Evolutionary conservation across 2,888 invertebrate species (phyloP).

Genomic region (Drosophila bunnanda): DNA sequence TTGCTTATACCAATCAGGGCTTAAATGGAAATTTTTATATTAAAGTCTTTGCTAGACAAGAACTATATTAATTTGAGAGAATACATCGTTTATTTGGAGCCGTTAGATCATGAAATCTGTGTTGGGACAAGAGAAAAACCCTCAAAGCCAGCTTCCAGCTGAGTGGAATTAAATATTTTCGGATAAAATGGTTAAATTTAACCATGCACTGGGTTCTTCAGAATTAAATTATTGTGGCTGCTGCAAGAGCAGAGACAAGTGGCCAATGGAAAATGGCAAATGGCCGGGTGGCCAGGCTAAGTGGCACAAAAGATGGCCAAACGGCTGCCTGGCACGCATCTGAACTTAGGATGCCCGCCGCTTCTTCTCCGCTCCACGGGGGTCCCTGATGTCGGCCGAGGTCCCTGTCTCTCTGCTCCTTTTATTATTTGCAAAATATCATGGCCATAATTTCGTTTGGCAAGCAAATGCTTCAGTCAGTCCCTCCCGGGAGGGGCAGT

Average conservation of each 20-base stretch:
- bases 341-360: conserved; percentile 34
- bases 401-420: neutral
- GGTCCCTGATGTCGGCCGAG: conserved; percentile 21
- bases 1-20: neutral
- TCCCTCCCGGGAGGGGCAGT: conserved; percentile 15
- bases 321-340: conserved; percentile 64
- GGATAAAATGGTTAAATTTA: conserved; percentile 20
- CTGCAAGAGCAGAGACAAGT: conserved; percentile 25
- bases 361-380: conserved; percentile 31
- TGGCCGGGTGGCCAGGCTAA: conserved; percentile 24
- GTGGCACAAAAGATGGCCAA: conserved; percentile 46
- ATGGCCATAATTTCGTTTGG: conserved; percentile 64
- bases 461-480: conserved; percentile 28
- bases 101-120: too few relatives aligned
- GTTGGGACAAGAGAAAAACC: too few relatives aligned
- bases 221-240: conserved; percentile 52
- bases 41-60: neutral
- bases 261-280: conserved; percentile 28
- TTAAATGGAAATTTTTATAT: neutral
- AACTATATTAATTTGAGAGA: neutral
- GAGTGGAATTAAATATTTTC: conserved; percentile 1
- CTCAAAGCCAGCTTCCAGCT: neutral
- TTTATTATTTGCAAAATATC: conserved; percentile 52
- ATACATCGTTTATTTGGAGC: neutral
- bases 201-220: conserved; percentile 16